These are phyloP conservation scores for Andrena minutula DNA, from an alignment of 2,888 invertebrate genomes.

Conservation along the genomic window DNA sequence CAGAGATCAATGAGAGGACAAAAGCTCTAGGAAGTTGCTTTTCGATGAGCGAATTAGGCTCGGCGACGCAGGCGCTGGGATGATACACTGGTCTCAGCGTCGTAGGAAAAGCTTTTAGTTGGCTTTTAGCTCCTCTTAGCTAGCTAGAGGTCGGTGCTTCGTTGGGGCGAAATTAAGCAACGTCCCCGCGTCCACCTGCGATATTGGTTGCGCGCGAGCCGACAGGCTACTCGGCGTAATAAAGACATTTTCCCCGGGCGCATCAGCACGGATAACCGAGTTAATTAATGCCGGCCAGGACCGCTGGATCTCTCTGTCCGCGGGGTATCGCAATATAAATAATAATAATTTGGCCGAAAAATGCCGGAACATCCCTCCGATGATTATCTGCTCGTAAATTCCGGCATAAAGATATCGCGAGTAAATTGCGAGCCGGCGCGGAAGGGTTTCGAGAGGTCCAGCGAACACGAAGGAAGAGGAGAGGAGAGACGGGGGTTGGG, in stretches of 20 bases:
- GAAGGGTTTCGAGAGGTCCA: slow-evolving; percentile 61
- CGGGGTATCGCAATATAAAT: slow-evolving; percentile 81
- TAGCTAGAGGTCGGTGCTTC: no score
- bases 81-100: no score
- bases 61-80: no score
- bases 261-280: slow-evolving; percentile 68
- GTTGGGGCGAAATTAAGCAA: slow-evolving; percentile 28
- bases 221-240: slow-evolving; percentile 70
- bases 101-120: no score
- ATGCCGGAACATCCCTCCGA: slow-evolving; percentile 84
- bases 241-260: slow-evolving; percentile 81
- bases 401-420: slow-evolving; percentile 84
- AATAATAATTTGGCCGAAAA: slow-evolving; percentile 84
- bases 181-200: slow-evolving; percentile 41
- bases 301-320: slow-evolving; percentile 70
- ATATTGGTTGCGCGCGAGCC: slow-evolving; percentile 34
- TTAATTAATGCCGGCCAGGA: slow-evolving; percentile 79
- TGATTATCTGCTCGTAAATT: slow-evolving; percentile 85
- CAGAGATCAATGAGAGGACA: no score
- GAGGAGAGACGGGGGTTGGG: neutral
- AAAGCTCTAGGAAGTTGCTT: no score
- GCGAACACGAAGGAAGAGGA: slow-evolving; percentile 41
- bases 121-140: no score
- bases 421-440: slow-evolving; percentile 82
- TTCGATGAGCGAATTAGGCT: no score